A percentile compares a stretch with the other conserved stretches of the same genome.
Conservation (phyloP, 1,140 invertebrate species). For the Lethocerus indicus region DNA sequence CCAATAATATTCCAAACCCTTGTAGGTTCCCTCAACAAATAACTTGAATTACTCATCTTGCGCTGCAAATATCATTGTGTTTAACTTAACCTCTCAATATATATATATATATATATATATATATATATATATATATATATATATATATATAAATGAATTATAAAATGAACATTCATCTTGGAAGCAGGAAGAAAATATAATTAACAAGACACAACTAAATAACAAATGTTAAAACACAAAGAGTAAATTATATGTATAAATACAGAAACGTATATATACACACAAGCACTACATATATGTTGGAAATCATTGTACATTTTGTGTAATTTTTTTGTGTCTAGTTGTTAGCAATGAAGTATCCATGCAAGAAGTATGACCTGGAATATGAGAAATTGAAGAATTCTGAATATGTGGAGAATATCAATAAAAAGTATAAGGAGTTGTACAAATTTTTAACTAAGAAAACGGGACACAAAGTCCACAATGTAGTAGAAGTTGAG, state of each 20-base stretch:
- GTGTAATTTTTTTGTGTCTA: conserved; percentile 13
- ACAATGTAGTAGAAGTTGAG: conserved; percentile 30
- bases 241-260: too few relatives aligned
- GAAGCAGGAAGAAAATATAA: neutral
- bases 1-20: too few relatives aligned
- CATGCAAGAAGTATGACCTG: conserved; percentile 42
- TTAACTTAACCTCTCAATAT: neutral
- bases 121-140: neutral
- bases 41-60: too few relatives aligned
- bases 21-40: too few relatives aligned
- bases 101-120: conserved; percentile 1
- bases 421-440: conserved; percentile 37
- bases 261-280: too few relatives aligned
- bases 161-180: neutral
- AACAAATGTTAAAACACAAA: too few relatives aligned
- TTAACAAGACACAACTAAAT: too few relatives aligned
- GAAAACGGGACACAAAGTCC: conserved; percentile 36
- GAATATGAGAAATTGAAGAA: conserved; percentile 34
- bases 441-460: conserved; percentile 44
- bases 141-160: neutral
- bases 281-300: too few relatives aligned
- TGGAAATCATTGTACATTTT: too few relatives aligned
- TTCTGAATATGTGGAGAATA: conserved; percentile 35
- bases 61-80: too few relatives aligned
- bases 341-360: conserved; percentile 38